phyloP scores from a whole-genome alignment of 2,888 invertebrate species.

The Mythimna ferrago region DNA sequence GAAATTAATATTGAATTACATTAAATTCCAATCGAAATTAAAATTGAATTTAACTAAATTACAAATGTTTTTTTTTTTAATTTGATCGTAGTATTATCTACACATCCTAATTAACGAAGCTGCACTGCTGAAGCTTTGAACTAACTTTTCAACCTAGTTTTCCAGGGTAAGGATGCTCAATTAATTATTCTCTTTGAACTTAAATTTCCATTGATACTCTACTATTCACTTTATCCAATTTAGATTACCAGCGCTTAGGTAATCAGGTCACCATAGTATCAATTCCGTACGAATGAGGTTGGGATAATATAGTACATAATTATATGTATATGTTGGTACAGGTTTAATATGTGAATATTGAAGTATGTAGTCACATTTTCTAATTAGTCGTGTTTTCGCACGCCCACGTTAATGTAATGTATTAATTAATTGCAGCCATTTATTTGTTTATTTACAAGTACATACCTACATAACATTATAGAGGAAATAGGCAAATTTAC shows the following conservation, averaged over 20 bases:
- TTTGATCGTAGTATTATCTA: not conserved
- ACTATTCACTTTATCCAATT: not conserved
- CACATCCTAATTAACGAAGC: not conserved
- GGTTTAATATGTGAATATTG: not conserved
- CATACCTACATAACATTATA: no score
- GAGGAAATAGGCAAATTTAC: no score
- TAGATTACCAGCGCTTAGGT: not conserved
- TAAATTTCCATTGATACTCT: not conserved
- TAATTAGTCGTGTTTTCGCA: not conserved
- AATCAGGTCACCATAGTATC: not conserved
- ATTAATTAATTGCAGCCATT: not conserved
- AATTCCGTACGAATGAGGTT: no score
- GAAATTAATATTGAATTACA: no score
- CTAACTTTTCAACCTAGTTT: not conserved
- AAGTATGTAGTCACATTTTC: not conserved
- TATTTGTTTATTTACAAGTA: no score
- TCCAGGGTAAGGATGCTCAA: not conserved
- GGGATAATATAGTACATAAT: not conserved
- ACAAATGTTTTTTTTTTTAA: no score
- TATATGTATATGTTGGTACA: not conserved
- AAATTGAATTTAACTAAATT: not conserved
- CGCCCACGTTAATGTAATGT: not conserved
- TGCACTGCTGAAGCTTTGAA: not conserved
- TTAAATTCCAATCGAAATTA: not conserved
- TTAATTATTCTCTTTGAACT: not conserved